phyloP scores from a whole-genome alignment of 1,140 invertebrate species.

The Drosophila tani region DNA sequence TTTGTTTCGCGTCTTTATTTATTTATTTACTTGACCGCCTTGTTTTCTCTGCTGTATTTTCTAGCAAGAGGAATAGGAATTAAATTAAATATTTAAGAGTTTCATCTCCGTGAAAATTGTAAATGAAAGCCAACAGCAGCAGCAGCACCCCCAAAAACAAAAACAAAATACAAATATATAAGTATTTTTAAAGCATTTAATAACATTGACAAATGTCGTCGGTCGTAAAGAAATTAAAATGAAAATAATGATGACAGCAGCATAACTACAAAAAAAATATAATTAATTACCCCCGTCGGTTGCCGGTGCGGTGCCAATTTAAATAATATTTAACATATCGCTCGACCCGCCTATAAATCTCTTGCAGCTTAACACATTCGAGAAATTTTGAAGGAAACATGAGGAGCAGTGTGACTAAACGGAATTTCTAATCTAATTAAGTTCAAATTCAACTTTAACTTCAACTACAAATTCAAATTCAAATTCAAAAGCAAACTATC shows the following conservation, averaged over 20 bases:
- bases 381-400: constrained; percentile 39
- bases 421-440: constrained; percentile 37
- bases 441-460: constrained; percentile 26
- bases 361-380: constrained; percentile 51
- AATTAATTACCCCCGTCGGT: constrained; percentile 38
- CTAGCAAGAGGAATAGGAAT: neutral
- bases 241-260: constrained; percentile 43
- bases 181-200: constrained; percentile 12
- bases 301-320: constrained; percentile 31
- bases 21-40: constrained; percentile 69
- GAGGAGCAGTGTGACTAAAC: constrained; percentile 50
- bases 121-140: constrained; percentile 6
- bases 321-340: constrained; percentile 36
- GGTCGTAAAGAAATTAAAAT: constrained; percentile 36
- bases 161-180: constrained; percentile 29
- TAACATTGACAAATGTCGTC: constrained; percentile 26
- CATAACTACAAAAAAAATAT: constrained; percentile 30
- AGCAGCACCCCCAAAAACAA: constrained; percentile 6
- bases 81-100: constrained; percentile 4
- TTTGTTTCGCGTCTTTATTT: constrained; percentile 78
- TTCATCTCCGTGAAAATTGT: neutral
- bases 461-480: constrained; percentile 33
- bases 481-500: constrained; percentile 43
- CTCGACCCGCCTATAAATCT: constrained; percentile 37
- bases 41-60: constrained; percentile 21